Evolutionary conservation across 2,797 vertebrate species (phyloP).

Genomic region (Halcyon chelicuti): DNA sequence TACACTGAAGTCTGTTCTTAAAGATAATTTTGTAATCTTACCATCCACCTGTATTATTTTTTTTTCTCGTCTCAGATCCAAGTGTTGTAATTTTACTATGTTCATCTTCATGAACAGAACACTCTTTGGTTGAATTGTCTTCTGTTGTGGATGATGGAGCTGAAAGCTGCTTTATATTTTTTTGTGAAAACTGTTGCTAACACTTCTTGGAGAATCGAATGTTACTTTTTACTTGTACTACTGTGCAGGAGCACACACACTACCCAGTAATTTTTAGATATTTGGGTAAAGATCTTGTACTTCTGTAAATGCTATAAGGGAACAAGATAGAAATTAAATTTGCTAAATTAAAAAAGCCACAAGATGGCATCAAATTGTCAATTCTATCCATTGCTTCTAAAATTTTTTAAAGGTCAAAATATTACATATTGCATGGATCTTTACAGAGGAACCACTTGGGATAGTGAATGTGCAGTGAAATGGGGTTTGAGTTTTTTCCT

Average conservation of each 20-base stretch:
- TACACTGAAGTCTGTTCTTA: neutral
- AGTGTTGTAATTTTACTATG: fast-evolving
- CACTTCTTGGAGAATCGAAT: neutral
- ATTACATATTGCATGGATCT: neutral
- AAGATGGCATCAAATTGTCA: conserved; percentile 46
- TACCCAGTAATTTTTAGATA: neutral
- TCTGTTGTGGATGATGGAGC: neutral
- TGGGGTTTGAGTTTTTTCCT: neutral
- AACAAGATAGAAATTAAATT: neutral
- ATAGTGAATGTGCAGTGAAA: neutral
- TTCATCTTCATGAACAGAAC: neutral
- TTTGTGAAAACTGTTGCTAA: neutral
- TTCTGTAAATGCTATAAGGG: neutral
- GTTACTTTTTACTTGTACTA: neutral
- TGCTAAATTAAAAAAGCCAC: neutral
- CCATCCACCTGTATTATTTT: neutral
- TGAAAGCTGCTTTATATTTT: neutral
- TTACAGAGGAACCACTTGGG: neutral
- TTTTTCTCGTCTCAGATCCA: neutral
- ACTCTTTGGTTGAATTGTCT: neutral
- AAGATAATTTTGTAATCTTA: neutral
- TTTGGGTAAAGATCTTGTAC: neutral
- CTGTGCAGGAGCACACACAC: neutral
- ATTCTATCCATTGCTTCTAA: neutral
- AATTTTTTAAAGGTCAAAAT: neutral